Percentiles rank a stretch among this genome's conserved stretches.
Evolutionary conservation across 2,113 vertebrate species (phyloP).

Genomic region (Rhynchomys soricoides): DNA sequence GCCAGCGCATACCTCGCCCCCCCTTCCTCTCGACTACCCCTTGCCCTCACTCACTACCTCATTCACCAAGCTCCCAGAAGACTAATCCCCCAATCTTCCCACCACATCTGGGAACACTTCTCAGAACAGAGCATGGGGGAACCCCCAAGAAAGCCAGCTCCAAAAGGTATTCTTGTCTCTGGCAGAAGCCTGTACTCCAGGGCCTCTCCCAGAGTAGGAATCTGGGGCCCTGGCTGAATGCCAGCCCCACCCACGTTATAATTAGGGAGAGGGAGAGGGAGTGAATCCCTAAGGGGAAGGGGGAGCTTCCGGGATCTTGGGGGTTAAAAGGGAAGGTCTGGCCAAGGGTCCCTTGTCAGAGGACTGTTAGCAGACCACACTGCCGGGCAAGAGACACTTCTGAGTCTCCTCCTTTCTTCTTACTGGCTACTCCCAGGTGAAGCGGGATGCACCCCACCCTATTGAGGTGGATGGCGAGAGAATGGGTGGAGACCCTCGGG

Average conservation of each 20-base stretch:
- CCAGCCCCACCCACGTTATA: constrained; percentile 71
- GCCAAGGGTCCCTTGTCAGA: constrained; percentile 67
- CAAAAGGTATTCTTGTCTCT: constrained; percentile 13
- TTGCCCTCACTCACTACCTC: neutral
- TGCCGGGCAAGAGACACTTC: neutral
- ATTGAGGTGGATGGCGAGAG: neutral
- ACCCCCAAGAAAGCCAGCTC: neutral
- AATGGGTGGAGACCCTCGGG: constrained; percentile 1
- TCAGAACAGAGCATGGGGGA: neutral
- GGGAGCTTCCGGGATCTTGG: constrained; percentile 62
- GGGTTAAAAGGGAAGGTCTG: constrained; percentile 75
- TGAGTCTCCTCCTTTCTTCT: neutral
- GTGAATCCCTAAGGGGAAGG: constrained; percentile 18
- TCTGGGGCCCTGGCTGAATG: constrained; percentile 70
- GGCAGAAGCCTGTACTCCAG: constrained; percentile 57
- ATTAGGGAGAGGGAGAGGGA: constrained; percentile 74
- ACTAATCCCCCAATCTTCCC: neutral
- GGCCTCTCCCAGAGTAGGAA: constrained; percentile 76
- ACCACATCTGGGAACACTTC: neutral
- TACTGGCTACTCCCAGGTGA: constrained; percentile 62
- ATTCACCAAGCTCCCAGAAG: neutral
- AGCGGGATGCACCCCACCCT: neutral
- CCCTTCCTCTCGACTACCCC: neutral
- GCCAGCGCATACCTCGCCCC: accelerated
- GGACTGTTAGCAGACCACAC: neutral